These are phyloP conservation scores for Cyclina sinensis DNA, from an alignment of 1,140 invertebrate genomes.

Conservation along the genomic window DNA sequence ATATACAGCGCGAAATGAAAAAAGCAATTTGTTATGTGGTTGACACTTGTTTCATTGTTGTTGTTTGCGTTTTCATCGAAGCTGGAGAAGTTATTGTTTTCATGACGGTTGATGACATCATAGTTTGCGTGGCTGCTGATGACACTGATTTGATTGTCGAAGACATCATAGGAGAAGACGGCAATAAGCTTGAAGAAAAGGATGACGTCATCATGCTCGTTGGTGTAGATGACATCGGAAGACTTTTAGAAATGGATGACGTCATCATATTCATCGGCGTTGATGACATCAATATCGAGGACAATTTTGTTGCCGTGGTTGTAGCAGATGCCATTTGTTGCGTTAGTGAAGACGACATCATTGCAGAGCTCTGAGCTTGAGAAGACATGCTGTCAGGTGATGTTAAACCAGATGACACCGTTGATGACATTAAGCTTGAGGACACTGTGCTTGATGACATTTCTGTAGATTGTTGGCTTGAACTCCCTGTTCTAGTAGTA, in stretches of 20 bases:
- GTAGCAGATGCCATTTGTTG: background rate
- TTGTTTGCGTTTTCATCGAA: background rate
- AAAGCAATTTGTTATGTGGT: too few species aligned
- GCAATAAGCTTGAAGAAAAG: too few species aligned
- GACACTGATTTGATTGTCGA: background rate
- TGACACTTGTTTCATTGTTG: too few species aligned
- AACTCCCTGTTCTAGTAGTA: background rate
- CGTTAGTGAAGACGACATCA: background rate
- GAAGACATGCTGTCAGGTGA: background rate
- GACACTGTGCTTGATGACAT: background rate
- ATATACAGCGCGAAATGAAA: too few species aligned
- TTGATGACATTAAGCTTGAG: background rate
- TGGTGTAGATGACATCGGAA: background rate
- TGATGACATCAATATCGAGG: background rate
- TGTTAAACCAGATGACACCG: background rate
- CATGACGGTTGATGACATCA: background rate
- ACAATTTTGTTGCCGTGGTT: background rate
- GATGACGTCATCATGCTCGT: background rate
- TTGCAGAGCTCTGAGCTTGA: background rate
- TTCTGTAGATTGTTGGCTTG: background rate
- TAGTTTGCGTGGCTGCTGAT: background rate
- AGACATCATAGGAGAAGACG: background rate
- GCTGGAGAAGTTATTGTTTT: background rate
- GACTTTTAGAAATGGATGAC: background rate
- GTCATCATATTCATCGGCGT: background rate